Conservation (phyloP, 1,140 invertebrate genomes). For the Drosophila melanica region DNA sequence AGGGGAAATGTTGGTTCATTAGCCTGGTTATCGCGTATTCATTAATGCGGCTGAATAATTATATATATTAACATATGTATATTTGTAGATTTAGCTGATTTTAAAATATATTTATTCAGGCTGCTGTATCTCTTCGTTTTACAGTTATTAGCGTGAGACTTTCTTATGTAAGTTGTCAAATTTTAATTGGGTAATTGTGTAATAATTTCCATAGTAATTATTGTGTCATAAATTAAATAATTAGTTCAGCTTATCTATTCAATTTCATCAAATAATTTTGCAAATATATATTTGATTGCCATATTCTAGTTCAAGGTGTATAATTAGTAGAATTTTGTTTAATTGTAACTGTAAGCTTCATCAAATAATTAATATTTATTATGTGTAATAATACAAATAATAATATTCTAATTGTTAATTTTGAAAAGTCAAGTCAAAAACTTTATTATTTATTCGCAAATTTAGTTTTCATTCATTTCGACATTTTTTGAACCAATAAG, state of each 20-base stretch:
- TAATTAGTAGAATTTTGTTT: too few relatives aligned
- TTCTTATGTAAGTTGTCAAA: conserved; percentile 17
- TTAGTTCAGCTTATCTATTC: not conserved
- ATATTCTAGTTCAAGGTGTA: not conserved
- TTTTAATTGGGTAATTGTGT: conserved; percentile 13
- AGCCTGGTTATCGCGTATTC: conserved; percentile 40
- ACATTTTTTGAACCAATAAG: too few relatives aligned
- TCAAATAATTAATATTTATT: too few relatives aligned
- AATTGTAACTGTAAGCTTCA: too few relatives aligned
- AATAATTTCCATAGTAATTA: not conserved
- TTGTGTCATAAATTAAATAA: conserved; percentile 1
- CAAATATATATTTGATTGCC: not conserved
- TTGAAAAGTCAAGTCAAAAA: too few relatives aligned
- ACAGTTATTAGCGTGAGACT: conserved; percentile 3
- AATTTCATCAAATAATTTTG: not conserved
- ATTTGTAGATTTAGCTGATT: conserved; percentile 25
- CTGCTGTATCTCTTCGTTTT: not conserved
- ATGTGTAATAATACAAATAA: too few relatives aligned
- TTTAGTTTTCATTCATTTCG: too few relatives aligned
- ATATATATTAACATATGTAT: conserved; percentile 27
- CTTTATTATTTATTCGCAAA: too few relatives aligned
- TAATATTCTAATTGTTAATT: too few relatives aligned
- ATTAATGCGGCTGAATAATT: conserved; percentile 47
- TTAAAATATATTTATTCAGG: not conserved
- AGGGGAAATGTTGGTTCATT: conserved; percentile 25